Evolutionary conservation across 2,113 vertebrate genomes (phyloP).

Genomic region (Abramis brama): DNA sequence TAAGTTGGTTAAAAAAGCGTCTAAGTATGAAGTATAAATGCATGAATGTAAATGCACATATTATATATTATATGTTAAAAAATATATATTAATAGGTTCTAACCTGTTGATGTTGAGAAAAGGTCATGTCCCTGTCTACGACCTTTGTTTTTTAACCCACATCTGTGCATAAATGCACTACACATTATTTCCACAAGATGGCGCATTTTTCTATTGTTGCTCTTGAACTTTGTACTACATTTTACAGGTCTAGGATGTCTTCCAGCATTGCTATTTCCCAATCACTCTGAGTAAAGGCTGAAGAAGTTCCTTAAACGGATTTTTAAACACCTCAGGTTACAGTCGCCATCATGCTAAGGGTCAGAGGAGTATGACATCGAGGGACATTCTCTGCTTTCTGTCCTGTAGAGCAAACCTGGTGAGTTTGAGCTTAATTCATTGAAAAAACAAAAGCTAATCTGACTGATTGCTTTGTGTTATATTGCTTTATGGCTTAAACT

Average conservation of each 20-base stretch:
- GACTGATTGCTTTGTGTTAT: neutral
- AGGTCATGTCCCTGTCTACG: neutral
- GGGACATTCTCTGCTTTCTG: neutral
- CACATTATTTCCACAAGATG: constrained; percentile 22
- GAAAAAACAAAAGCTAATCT: neutral
- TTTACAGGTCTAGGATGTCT: constrained; percentile 31
- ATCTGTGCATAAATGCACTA: neutral
- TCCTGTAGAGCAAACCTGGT: constrained; percentile 2
- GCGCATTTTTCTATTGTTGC: neutral
- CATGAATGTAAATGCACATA: too few species aligned
- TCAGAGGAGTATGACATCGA: neutral
- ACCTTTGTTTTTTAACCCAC: neutral
- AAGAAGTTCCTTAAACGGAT: neutral
- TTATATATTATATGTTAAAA: too few species aligned
- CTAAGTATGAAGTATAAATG: too few species aligned
- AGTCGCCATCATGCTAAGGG: neutral
- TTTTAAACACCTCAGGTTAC: neutral
- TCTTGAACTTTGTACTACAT: constrained; percentile 48
- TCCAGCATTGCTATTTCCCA: constrained; percentile 19
- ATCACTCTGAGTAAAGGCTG: neutral
- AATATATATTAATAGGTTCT: neutral
- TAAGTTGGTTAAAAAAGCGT: too few species aligned
- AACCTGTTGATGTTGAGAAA: neutral
- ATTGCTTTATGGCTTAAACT: neutral
- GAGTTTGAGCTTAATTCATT: neutral